Conservation (phyloP, 2,888 invertebrate genomes). For the Cartodere bifasciata region DNA sequence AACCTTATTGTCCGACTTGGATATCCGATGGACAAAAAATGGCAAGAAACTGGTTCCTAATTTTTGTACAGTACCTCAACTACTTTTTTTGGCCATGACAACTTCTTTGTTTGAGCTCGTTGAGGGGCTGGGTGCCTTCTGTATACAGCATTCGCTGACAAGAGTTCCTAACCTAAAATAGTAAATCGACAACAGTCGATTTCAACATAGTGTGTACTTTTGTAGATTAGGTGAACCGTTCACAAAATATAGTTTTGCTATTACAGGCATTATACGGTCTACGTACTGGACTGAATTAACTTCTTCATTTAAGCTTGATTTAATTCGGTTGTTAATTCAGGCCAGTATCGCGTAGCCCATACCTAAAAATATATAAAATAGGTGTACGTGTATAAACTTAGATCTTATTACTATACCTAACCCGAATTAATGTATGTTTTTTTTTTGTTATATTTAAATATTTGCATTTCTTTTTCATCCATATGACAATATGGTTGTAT, state of each 20-base stretch:
- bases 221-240: conserved; percentile 32
- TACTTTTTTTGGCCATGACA: conserved; percentile 20
- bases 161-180: conserved; percentile 37
- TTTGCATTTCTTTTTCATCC: conserved; percentile 30
- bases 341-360: conserved; percentile 33
- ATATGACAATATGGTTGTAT: too few species aligned
- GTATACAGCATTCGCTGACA: conserved; percentile 29
- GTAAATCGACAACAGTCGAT: too few species aligned
- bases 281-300: too few species aligned
- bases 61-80: conserved; percentile 34
- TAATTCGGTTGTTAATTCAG: too few species aligned
- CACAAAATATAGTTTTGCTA: conserved; percentile 35
- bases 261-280: too few species aligned
- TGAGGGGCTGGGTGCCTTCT: conserved; percentile 40
- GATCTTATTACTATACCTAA: conserved; percentile 24
- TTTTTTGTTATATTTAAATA: conserved; percentile 19
- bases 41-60: conserved; percentile 37
- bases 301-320: too few species aligned
- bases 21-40: too few species aligned
- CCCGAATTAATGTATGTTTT: conserved; percentile 15
- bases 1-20: too few species aligned
- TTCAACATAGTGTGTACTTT: conserved; percentile 32
- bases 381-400: conserved; percentile 32
- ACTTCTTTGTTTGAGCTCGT: conserved; percentile 28
- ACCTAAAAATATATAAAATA: conserved; percentile 31